Percentiles rank a stretch among this genome's conserved stretches.
These are phyloP conservation scores for Coleophora flavipennella DNA, from an alignment of 2,888 invertebrate species.

Conservation along the genomic window DNA sequence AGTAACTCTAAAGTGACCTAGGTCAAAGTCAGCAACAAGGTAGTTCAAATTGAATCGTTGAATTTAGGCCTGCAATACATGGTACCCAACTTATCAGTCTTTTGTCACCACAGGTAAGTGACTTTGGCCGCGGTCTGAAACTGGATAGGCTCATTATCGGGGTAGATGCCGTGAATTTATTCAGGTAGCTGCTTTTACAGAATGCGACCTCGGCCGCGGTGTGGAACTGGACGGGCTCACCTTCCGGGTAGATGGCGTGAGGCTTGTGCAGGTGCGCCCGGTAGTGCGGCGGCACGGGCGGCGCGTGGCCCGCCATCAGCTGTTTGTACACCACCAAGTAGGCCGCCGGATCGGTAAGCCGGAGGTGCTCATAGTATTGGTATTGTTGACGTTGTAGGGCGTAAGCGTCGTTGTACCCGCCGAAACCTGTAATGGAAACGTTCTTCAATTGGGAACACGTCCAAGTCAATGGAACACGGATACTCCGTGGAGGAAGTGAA, in stretches of 20 bases:
- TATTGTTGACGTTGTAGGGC: constrained; percentile 76
- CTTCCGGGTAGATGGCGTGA: constrained; percentile 23
- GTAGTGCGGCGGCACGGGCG: constrained; percentile 12
- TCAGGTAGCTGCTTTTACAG: too few relatives aligned
- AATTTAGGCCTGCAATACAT: too few relatives aligned
- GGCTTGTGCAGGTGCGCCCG: constrained; percentile 10
- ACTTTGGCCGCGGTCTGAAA: too few relatives aligned
- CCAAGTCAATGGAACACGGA: too few relatives aligned
- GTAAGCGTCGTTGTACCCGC: constrained; percentile 62
- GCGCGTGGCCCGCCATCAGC: constrained; percentile 68
- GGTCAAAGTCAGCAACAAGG: too few relatives aligned
- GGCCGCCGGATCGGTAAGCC: constrained; percentile 82
- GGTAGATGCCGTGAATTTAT: constrained; percentile 16
- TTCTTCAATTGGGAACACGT: too few relatives aligned
- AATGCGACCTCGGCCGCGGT: too few relatives aligned
- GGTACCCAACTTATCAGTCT: too few relatives aligned
- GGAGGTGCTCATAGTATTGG: constrained; percentile 84
- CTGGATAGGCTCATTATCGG: constrained; percentile 22
- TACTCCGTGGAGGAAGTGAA: too few relatives aligned
- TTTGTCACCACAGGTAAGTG: too few relatives aligned
- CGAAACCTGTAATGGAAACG: constrained; percentile 12
- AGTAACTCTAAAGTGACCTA: too few relatives aligned
- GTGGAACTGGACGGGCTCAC: constrained; percentile 11
- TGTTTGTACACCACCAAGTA: constrained; percentile 86
- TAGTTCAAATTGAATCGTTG: too few relatives aligned